Evolutionary conservation across 1,140 invertebrate genomes (phyloP).

Genomic region (Drosophila nigrodunni): DNA sequence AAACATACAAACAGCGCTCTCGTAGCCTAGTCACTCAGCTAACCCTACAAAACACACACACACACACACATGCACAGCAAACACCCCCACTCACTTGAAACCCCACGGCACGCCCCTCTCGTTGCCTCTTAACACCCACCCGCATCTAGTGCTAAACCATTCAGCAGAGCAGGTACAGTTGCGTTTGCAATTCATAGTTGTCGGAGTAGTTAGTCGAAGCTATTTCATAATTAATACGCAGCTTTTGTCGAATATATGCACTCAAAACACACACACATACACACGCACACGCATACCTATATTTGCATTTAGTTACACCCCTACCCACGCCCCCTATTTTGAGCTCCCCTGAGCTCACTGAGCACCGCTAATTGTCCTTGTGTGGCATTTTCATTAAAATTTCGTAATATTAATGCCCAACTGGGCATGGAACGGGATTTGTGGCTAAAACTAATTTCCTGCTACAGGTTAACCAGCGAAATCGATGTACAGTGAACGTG

Average conservation of each 20-base stretch:
- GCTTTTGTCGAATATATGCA: constrained; percentile 48
- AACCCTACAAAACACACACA: constrained; percentile 44
- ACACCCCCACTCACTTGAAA: background rate
- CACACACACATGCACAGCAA: background rate
- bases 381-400: constrained; percentile 76
- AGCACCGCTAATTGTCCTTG: constrained; percentile 25
- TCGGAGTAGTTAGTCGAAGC: constrained; percentile 34
- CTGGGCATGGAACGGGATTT: constrained; percentile 9
- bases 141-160: constrained; percentile 30
- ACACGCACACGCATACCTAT: background rate
- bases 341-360: background rate
- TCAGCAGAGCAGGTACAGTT: constrained; percentile 66
- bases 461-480: constrained; percentile 17
- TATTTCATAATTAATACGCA: constrained; percentile 56
- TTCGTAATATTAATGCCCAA: constrained; percentile 72
- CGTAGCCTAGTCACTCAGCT: constrained; percentile 44
- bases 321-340: background rate
- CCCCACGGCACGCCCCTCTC: background rate
- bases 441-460: constrained; percentile 78
- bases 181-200: constrained; percentile 54
- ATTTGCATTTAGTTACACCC: background rate
- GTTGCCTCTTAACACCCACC: background rate
- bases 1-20: constrained; percentile 33
- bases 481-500: background rate
- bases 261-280: background rate